These are phyloP conservation scores for Meles meles DNA, from an alignment of 2,113 vertebrate species.

Conservation along the genomic window DNA sequence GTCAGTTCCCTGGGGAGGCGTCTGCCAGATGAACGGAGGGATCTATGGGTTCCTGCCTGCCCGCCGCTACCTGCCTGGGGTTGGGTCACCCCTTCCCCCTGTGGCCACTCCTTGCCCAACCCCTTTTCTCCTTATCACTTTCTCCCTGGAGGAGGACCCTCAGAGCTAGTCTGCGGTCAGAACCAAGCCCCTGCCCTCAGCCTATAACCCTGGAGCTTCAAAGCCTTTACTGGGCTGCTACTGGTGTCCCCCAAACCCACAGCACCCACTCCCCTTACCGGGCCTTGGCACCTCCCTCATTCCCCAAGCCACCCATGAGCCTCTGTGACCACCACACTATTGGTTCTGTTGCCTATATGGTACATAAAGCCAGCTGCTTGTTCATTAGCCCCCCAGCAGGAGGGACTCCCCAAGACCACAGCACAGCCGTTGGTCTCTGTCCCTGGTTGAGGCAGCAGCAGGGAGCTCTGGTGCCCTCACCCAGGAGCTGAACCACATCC, in stretches of 20 bases:
- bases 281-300: background rate
- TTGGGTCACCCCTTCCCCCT: background rate
- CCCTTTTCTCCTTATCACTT: constrained; percentile 25
- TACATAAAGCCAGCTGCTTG: constrained; percentile 61
- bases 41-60: background rate
- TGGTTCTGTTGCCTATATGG: constrained; percentile 68
- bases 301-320: constrained; percentile 53
- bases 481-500: background rate
- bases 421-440: background rate
- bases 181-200: constrained; percentile 73
- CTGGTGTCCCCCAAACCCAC: background rate
- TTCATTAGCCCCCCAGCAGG: constrained; percentile 63
- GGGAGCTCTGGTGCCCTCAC: background rate
- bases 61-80: background rate
- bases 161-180: constrained; percentile 55
- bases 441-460: background rate
- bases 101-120: background rate
- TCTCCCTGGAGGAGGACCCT: constrained; percentile 58
- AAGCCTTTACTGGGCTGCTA: background rate
- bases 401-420: constrained; percentile 13
- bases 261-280: background rate
- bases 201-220: constrained; percentile 7
- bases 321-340: constrained; percentile 62
- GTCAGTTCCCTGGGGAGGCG: background rate
- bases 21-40: background rate